Conservation (phyloP, 1,140 invertebrate genomes). For the Anastrepha ludens region DNA sequence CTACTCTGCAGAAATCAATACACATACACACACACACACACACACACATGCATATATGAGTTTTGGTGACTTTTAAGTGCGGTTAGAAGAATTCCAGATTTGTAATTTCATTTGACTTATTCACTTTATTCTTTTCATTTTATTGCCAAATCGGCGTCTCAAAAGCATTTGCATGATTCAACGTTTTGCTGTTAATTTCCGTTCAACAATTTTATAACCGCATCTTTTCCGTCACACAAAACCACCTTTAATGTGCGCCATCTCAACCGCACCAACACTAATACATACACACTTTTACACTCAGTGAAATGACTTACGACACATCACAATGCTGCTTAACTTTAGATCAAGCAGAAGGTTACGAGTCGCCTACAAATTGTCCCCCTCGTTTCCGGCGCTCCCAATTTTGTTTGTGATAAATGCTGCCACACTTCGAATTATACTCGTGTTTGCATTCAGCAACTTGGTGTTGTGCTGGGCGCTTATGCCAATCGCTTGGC, state of each 20-base stretch:
- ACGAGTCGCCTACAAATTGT: neutral
- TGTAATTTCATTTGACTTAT: neutral
- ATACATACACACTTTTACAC: neutral
- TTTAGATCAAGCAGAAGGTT: neutral
- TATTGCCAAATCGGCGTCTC: constrained; percentile 13
- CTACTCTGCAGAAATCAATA: no score
- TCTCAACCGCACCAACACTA: neutral
- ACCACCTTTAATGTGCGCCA: neutral
- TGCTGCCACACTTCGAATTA: neutral
- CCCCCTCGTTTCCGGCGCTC: no score
- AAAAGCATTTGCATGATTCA: constrained; percentile 26
- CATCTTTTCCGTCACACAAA: constrained; percentile 2
- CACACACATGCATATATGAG: neutral
- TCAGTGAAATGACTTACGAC: neutral
- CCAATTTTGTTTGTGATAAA: neutral
- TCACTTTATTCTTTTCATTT: neutral
- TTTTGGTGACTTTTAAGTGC: neutral
- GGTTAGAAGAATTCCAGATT: neutral
- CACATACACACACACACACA: neutral
- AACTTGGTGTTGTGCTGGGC: neutral
- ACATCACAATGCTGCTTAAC: neutral
- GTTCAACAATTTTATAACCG: constrained; percentile 10
- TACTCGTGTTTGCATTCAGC: neutral
- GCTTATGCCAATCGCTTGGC: neutral
- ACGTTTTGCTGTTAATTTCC: constrained; percentile 13